Base-by-base conservation (phyloP, 2,797 vertebrate genomes). In the Lateolabrax maculatus region DNA sequence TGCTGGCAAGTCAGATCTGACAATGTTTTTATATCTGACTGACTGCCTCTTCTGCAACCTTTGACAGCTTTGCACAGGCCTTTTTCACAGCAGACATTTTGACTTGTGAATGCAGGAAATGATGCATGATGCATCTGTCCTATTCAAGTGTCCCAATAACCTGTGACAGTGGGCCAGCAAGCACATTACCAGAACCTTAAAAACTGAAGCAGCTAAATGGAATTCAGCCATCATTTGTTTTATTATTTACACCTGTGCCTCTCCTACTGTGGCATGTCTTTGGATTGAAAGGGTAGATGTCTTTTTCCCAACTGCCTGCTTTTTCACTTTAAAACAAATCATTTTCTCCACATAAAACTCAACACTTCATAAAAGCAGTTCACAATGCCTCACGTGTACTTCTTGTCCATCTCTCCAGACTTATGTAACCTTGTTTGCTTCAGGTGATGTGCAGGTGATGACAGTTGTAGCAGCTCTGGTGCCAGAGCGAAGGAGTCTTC, bases 401-500 rank as follows among this genome's bases (percentile, higher is more conserved):
- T 74, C 66, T 48, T 65, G 84, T 71, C 75, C 55, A 31, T 55
- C 31, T 58, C 81, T 34, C 41, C 18, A 0, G 48, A 61, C 41
- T 71, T 74, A 27, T 11, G 68, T 87, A 77, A 84, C 69, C 75
- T 63, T 56, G 82, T 88, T 88, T 64, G 75, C 84, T 84, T 57
- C 52, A 49, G 85, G 81, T 85, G 85, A 86, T 63, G 60, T 60
- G 73, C 71, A 77, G 84, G 81, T 69, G 73, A 79, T 81, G 77
- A 71, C 71, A 83, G 82, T 73, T 64, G 72, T 62, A 66, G 53
- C 79, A 41, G 79, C 71, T 70, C 77, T 3, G 37, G 41, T 72
- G 71, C 71, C 68, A 65, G 61, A 60, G 71, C 39, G 13, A 79
- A 75, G 77, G 79, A 77, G 87, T 70, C 83, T 81, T 89, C 84